These are phyloP conservation scores for Perdita meconis DNA, from an alignment of 2,888 invertebrate species.

Conservation along the genomic window DNA sequence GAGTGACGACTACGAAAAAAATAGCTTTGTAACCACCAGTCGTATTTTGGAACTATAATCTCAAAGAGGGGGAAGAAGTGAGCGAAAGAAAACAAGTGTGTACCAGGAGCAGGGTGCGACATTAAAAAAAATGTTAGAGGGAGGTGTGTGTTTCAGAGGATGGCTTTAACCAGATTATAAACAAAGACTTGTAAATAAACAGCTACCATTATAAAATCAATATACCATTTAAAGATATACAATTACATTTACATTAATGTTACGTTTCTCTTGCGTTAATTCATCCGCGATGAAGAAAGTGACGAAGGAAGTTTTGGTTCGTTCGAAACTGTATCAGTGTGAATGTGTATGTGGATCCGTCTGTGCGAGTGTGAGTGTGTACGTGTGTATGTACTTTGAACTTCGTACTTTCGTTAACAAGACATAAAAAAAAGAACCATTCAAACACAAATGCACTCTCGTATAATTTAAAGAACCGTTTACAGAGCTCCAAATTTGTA, in stretches of 20 bases:
- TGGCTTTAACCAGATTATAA: slow-evolving; percentile 54
- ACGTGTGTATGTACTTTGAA: slow-evolving; percentile 9
- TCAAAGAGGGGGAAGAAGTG: slow-evolving; percentile 62
- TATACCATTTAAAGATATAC: slow-evolving; percentile 62
- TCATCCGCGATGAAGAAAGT: slow-evolving; percentile 31
- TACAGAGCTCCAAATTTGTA: slow-evolving; percentile 43
- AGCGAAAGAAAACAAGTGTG: slow-evolving; percentile 17
- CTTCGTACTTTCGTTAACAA: slow-evolving; percentile 21
- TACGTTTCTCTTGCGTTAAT: slow-evolving; percentile 45
- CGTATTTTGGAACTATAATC: slow-evolving; percentile 83
- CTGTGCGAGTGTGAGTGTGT: background rate
- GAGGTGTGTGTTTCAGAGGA: slow-evolving; percentile 31
- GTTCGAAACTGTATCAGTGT: slow-evolving; percentile 15
- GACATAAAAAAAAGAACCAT: slow-evolving; percentile 7
- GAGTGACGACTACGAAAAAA: slow-evolving; percentile 67
- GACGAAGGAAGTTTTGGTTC: slow-evolving; percentile 38
- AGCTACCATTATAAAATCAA: slow-evolving; percentile 69
- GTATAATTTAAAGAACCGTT: slow-evolving; percentile 38
- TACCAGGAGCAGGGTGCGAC: slow-evolving; percentile 39
- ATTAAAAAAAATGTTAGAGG: background rate
- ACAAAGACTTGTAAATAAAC: slow-evolving; percentile 57
- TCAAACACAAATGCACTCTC: slow-evolving; percentile 13
- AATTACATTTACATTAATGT: slow-evolving; percentile 66
- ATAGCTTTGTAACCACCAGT: slow-evolving; percentile 83
- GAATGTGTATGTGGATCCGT: slow-evolving; percentile 1